Base-by-base conservation (phyloP, 2,113 vertebrate species). In the Ophthalmolycus amberensis region DNA sequence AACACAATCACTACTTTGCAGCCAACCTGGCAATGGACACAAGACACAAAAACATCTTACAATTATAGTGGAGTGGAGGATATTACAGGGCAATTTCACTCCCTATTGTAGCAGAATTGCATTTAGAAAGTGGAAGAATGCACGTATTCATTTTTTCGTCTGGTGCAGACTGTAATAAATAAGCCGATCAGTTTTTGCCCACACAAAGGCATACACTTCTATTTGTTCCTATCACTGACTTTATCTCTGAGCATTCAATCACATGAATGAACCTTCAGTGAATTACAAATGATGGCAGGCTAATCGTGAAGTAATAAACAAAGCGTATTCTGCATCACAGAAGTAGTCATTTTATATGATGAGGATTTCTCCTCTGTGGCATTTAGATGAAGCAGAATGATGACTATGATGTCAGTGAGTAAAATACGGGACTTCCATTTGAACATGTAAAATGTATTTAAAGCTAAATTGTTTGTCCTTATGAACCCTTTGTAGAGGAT, bases 1-100 rank as follows among this genome's bases (percentile, higher is more conserved):
- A 99, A 97, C 70, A 99, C 96, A 79, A 99, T 94, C 4, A 95
- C 96, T 1, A 95, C 96, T 93, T 98, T 98, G 90, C 98, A 99
- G 88, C 97, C 96, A 59, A 96, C 93, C 98, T 99, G 93, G 27
- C 16, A 77, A 77, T 6, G 42, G 37, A 89, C 32, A 88, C 11
- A 66, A 12, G 4, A 63, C 63, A 89, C 48, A 85, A 72, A 81
- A 71, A 14, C 65, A 66, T 75, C 4, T 63, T 58, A 76, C n/a
- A 66, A 20, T 62, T 12, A 27, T 2, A 12, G n/a, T 14, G n/a
- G n/a, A 27, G n/a, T 25, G 18, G 52, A 42, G 6, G 7, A 42
- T 8, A 54, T 32, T 68, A 66, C 32, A 44, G 16, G 29, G 38
- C 6, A 7, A 38, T 27, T 64, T 20, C 1, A 50, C 52, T 46